Evolutionary conservation across 2,888 invertebrate genomes (phyloP).

Genomic region (Drosophila affinis): DNA sequence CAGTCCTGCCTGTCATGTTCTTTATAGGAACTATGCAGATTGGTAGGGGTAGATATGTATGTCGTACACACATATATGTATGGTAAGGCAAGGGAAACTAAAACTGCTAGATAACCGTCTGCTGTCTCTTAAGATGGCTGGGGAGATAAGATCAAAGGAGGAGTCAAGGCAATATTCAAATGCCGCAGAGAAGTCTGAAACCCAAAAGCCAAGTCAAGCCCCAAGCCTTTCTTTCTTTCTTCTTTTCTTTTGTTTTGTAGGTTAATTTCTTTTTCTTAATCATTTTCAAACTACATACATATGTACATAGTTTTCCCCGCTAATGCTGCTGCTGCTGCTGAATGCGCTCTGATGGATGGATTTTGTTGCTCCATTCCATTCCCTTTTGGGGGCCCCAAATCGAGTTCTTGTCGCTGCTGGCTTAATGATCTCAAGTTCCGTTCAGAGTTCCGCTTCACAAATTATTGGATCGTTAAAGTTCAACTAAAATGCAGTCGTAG

Average conservation of each 20-base stretch:
- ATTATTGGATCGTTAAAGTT: conserved; percentile 19
- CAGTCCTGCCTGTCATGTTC: not conserved
- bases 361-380: conserved; percentile 15
- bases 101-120: conserved; percentile 53
- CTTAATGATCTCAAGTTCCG: conserved; percentile 43
- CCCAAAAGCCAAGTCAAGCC: not conserved
- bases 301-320: not conserved
- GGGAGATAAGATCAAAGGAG: not conserved
- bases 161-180: not conserved
- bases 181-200: not conserved
- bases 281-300: conserved; percentile 6
- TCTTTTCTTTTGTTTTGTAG: conserved; percentile 2
- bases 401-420: conserved; percentile 9
- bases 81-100: conserved; percentile 18
- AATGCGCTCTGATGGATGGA: not conserved
- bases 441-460: conserved; percentile 39
- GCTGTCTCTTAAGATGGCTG: conserved; percentile 23
- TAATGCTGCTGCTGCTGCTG: not conserved
- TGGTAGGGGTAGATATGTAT: conserved; percentile 17
- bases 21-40: not conserved
- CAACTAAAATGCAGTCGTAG: conserved; percentile 12
- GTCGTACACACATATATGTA: too few relatives aligned
- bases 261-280: conserved; percentile 38
- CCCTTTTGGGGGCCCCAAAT: conserved; percentile 15
- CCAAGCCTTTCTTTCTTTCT: not conserved